These are phyloP conservation scores for Steinernema hermaphroditum DNA, from an alignment of 2,888 invertebrate species.

Conservation along the genomic window DNA sequence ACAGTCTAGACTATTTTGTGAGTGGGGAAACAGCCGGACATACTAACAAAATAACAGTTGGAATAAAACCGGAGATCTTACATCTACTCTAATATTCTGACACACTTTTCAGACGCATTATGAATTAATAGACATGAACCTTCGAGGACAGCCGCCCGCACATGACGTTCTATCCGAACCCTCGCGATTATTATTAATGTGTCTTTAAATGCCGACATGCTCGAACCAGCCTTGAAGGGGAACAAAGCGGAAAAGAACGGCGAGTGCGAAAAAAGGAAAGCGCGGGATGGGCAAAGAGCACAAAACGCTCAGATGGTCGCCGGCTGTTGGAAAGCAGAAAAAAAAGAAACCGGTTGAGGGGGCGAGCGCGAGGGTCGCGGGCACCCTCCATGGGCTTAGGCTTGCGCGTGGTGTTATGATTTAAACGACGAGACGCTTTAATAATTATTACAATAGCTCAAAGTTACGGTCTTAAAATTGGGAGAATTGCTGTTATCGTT, in stretches of 20 bases:
- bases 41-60: no score
- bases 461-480: not conserved
- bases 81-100: no score
- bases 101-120: no score
- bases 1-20: no score
- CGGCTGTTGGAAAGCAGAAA: not conserved
- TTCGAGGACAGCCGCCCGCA: no score
- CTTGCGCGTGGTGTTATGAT: not conserved
- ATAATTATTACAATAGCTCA: not conserved
- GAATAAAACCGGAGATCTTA: no score
- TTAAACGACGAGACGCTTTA: not conserved
- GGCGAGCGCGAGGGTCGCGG: not conserved
- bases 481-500: not conserved
- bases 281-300: not conserved
- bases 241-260: not conserved
- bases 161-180: no score
- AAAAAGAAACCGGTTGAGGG: slow-evolving; percentile 6
- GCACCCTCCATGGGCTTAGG: not conserved
- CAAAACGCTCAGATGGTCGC: not conserved
- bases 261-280: not conserved
- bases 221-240: not conserved
- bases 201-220: no score
- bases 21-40: no score
- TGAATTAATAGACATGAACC: no score
- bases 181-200: no score